Evolutionary conservation across 1,140 invertebrate genomes (phyloP), one percentile per base, ranked within the genome.

Genomic region (Arctopsyche grandis): DNA sequence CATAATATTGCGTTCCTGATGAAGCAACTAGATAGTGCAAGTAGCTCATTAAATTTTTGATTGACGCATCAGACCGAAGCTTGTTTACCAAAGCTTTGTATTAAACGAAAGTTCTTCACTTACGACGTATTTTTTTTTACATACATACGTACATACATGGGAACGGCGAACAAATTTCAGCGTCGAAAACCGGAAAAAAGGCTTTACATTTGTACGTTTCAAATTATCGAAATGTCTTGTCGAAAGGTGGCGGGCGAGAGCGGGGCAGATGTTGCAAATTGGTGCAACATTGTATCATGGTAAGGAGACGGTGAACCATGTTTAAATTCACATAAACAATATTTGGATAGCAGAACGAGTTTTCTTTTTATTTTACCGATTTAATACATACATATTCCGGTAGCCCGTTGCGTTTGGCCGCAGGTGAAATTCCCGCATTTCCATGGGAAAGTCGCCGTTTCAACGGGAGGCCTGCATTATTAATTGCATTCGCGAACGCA

Each of bases 241-340:
- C 29, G 29, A 46, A 56, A 48, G 48, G 71, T 56, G 44, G n/a
- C 44, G 46, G 48, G 38, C 26, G 69, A 14, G 7, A 14, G 7
- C 1, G n/a, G n/a, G 29, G 74, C 74, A 76, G 74, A 76, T 76
- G 74, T 76, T 38, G 73, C 16, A 63, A 63, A 74, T 74, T 76
- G 56, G 12, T 76, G 74, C 58, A 63, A 74, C 70, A 74, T 74
- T 74, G 70, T 74, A 52, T 0, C 44, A 74, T 74, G 70, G 5
- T 14, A 74, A 52, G 22, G 14, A 26, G 21, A 60, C 21, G 58
- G 9, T 10, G 12, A 10, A 22, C n/a, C 21, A 22, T 75, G 22
- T 60, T 75, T 52, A 75, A 75, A 75, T 24, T 4, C 5, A 21
- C 46, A 75, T 58, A 75, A 75, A 56, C 46, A 44, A 75, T 75